Evolutionary conservation across 2,113 vertebrate species (phyloP).

Genomic region (Chroicocephalus ridibundus): DNA sequence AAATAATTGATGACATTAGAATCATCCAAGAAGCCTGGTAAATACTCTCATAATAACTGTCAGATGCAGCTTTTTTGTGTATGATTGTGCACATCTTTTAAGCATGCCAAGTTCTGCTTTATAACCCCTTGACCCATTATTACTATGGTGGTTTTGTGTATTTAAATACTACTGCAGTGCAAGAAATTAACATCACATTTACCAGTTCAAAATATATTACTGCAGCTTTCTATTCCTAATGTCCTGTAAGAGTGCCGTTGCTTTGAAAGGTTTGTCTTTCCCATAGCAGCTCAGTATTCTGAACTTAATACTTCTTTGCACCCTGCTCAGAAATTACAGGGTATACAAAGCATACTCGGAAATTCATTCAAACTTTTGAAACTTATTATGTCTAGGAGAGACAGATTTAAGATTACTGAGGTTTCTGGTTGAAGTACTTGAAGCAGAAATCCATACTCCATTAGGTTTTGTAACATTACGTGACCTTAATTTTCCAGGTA

Average conservation of each 20-base stretch:
- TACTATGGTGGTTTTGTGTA: background rate
- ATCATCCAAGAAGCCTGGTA: background rate
- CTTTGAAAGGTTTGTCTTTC: conserved; percentile 29
- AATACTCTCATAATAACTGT: background rate
- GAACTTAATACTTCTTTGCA: conserved; percentile 22
- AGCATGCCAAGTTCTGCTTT: background rate
- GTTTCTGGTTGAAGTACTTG: conserved; percentile 72
- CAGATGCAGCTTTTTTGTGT: background rate
- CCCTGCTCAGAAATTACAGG: conserved; percentile 52
- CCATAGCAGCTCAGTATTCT: background rate
- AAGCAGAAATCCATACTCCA: conserved; percentile 74
- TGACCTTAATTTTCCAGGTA: conserved; percentile 79
- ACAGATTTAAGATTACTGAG: conserved; percentile 69
- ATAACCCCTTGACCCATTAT: background rate
- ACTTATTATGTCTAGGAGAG: conserved; percentile 62
- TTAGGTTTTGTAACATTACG: conserved; percentile 68
- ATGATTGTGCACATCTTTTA: background rate
- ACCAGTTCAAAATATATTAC: background rate
- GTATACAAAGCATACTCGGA: conserved; percentile 44
- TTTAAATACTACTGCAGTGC: background rate
- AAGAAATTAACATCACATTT: background rate
- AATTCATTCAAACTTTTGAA: conserved; percentile 70
- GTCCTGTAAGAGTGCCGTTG: background rate
- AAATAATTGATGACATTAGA: background rate
- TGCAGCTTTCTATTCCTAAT: conserved; percentile 26